Evolutionary conservation across 1,140 invertebrate genomes (phyloP), one percentile per base, ranked within the genome.

Genomic region (Latrodectus geometricus): DNA sequence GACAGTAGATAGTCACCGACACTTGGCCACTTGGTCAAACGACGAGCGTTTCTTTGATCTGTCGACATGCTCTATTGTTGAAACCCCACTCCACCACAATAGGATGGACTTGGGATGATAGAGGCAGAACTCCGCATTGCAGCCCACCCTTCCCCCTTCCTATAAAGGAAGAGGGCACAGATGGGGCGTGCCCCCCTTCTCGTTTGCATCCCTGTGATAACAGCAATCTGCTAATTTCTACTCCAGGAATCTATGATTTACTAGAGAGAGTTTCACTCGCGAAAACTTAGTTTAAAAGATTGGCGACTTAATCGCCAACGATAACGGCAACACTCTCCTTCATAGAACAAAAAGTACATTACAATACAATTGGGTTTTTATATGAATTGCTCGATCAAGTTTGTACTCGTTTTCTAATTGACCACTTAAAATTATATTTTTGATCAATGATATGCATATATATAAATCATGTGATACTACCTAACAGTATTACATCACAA

Each of bases 171-270:
- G 54, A 56, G 73, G 82, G 85, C 76, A 75, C 76, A 75, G 69
- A 80, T 78, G 76, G 76, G 76, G n/a, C 61, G 76, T 73, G 50
- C 21, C 69, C 72, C 54, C 68, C 54, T 4, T 20, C 49, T 7
- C 76, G 4, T 85, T 85, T 86, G 83, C 61, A 65, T 54, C 35
- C 20, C 35, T 17, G 65, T 75, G 85, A 87, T 87, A 87, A 87
- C 85, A 80, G 70, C 85, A 87, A 87, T 87, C 85, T 87, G 85
- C 85, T 87, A 87, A 80, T 87, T 61, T 87, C 75, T 61, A 50
- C 54, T 56, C 75, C 56, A 66, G 72, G 21, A 86, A 70, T 78
- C 83, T 20, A 87, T 87, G 85, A 87, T 87, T 87, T 87, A 87
- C 73, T 79, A 54, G 20, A 1, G 48, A 68, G 50, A 54, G 65